Evolutionary conservation across 1,140 invertebrate genomes (phyloP).

Genomic region (Drosophila murphyi): DNA sequence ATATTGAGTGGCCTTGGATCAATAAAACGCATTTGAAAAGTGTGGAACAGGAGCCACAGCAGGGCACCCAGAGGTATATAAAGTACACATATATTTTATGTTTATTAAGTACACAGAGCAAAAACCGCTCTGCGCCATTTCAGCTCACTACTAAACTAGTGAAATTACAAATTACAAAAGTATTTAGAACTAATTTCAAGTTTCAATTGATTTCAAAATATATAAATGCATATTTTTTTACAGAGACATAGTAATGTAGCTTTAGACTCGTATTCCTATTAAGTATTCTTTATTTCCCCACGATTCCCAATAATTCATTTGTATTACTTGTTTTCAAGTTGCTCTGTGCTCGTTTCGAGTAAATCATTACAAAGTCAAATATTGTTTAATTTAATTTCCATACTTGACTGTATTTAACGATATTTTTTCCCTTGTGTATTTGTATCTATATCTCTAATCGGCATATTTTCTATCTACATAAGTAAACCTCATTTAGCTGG

Average conservation of each 20-base stretch:
- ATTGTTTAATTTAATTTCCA: too few relatives aligned
- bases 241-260: too few relatives aligned
- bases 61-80: not conserved
- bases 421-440: not conserved
- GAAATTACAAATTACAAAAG: not conserved
- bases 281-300: too few relatives aligned
- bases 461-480: not conserved
- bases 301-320: too few relatives aligned
- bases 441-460: not conserved
- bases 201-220: too few relatives aligned
- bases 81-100: constrained; percentile 10
- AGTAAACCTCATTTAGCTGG: constrained; percentile 1
- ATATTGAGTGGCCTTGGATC: constrained; percentile 67
- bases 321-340: too few relatives aligned
- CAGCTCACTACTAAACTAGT: not conserved
- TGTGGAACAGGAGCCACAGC: constrained; percentile 23
- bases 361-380: too few relatives aligned
- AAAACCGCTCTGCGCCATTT: not conserved
- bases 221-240: too few relatives aligned
- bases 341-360: too few relatives aligned
- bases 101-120: not conserved
- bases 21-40: constrained; percentile 63
- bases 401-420: too few relatives aligned
- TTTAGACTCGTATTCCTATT: too few relatives aligned
- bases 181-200: not conserved